Conservation (phyloP, 2,113 vertebrate genomes). For the Emberiza fucata region DNA sequence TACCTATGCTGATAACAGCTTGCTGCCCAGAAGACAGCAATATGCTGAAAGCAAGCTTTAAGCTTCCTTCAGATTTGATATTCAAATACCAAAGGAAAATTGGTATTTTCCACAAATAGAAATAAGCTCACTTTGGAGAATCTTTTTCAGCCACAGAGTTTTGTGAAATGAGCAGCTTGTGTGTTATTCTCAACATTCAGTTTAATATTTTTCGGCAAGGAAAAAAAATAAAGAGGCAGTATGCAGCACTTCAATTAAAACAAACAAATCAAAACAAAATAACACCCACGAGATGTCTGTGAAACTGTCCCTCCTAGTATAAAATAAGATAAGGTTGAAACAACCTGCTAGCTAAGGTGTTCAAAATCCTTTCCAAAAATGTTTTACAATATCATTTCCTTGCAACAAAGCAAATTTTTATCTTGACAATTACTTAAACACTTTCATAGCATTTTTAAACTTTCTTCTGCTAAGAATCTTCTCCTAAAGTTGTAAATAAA, state of each 20-base stretch:
- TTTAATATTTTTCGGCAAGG: conserved; percentile 14
- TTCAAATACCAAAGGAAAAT: background rate
- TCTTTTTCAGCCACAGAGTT: background rate
- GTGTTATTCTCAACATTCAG: background rate
- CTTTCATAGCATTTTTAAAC: background rate
- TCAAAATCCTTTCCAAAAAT: background rate
- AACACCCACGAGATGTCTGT: background rate
- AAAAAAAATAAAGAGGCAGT: background rate
- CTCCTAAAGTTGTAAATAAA: background rate
- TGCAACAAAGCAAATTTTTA: background rate
- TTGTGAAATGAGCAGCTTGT: conserved; percentile 15
- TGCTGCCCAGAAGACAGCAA: background rate
- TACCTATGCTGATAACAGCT: background rate
- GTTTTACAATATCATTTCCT: background rate
- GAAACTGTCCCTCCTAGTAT: background rate
- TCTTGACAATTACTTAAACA: background rate
- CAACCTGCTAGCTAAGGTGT: background rate
- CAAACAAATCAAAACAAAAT: conserved; percentile 10
- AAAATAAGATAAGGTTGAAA: background rate
- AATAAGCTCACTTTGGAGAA: background rate
- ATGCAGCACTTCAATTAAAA: conserved; percentile 3
- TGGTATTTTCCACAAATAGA: background rate
- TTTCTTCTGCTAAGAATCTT: background rate
- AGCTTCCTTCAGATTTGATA: background rate
- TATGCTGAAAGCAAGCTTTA: background rate